phyloP scores from a whole-genome alignment of 1,140 invertebrate species.

The Metopolophium dirhodum region DNA sequence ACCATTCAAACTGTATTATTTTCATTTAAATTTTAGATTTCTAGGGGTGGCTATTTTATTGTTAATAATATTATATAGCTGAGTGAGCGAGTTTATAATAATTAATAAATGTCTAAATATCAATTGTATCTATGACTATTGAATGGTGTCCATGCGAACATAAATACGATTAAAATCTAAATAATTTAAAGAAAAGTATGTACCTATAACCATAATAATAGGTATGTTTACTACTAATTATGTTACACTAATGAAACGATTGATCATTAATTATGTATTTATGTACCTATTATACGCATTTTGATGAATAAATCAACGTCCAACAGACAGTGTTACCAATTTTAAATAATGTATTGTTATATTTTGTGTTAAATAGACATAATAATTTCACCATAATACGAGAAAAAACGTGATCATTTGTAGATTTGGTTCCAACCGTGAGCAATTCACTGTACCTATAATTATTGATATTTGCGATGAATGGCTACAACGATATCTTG shows the following conservation, averaged over 20 bases:
- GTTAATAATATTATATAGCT: not conserved
- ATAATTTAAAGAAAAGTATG: not conserved
- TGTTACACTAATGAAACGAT: not conserved
- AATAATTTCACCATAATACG: not conserved
- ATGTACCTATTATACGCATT: not conserved
- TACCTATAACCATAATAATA: not conserved
- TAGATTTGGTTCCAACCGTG: not conserved
- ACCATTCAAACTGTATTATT: not conserved
- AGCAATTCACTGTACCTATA: not conserved
- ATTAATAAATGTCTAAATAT: not conserved
- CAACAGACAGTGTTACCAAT: slow-evolving; percentile 12
- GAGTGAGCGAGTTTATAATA: not conserved
- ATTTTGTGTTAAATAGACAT: not conserved
- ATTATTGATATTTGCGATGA: not conserved
- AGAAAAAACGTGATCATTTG: not conserved
- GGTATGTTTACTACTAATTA: slow-evolving; percentile 15
- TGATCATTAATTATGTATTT: not conserved
- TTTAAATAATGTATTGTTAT: not conserved
- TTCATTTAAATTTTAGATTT: not conserved
- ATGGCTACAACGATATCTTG: not conserved
- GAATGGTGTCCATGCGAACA: not conserved
- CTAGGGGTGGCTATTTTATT: not conserved
- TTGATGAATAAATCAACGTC: slow-evolving; percentile 36
- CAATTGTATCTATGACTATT: not conserved
- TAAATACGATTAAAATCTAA: not conserved